Evolutionary conservation across 2,797 vertebrate species (phyloP), one percentile per base, ranked within the genome.

Genomic region (Brachyalestes nurse): DNA sequence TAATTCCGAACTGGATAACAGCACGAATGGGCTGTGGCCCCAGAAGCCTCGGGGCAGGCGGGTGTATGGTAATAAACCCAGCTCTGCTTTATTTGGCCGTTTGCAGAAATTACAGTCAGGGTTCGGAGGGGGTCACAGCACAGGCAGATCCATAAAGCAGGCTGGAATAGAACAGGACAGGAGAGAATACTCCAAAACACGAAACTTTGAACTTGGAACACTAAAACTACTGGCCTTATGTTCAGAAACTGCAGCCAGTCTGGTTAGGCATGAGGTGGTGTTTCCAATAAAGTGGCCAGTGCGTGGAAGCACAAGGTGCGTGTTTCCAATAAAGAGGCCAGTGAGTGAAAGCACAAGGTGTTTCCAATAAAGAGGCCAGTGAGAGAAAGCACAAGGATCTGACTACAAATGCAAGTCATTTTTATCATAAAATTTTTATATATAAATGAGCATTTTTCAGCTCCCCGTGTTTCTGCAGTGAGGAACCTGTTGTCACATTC

Each of bases 51-150:
- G 55, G n/a, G 55, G 55, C 55, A 60, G 58, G 34, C 60, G 14
- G 16, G 25, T 16, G 25, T 62, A 62, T 28, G 34, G 16, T 64
- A 64, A 64, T 64, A 64, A 64, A 64, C 1, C 61, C 6, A 14
- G 7, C 14, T 38, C 61, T 64, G 28, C 1, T 34, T 38, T 64
- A 64, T 64, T 77, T 38, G 14, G 28, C 13, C 61, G 38, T 64
- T 64, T 64, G 28, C 28, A 17, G 25, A 64, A 64, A 64, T 64
- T 16, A 64, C 61, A 64, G 28, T 64, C 61, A 64, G 28, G 61
- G 61, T 34, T 38, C 61, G 38, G 61, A 28, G 19, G 28, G 61
- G 61, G 61, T 64, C 61, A 64, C 14, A 34, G 28, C 61, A 34
- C 61, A 64, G 58, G 21, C 58, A 28, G 13, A 34, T 64, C 61